Evolutionary conservation across 2,797 vertebrate species (phyloP), one percentile per base, ranked within the genome.

Genomic region (Anguilla marmorata): DNA sequence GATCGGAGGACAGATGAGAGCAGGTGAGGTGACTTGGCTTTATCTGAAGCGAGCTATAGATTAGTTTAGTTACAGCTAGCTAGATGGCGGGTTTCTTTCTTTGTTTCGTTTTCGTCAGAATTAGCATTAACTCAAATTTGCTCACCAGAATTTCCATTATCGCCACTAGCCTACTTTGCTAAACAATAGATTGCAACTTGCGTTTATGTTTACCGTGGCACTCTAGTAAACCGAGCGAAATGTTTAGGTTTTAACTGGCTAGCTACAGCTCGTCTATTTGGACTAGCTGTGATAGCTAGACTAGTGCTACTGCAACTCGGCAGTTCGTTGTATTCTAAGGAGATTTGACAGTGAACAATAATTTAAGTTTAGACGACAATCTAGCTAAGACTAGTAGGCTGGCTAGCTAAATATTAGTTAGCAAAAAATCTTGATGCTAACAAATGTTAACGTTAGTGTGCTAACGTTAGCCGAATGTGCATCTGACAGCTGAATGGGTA

Each of bases 1-100:
- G 54, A 83, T 37, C 60, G 48, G 27, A 63, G 76, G 27, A 56
- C 76, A 14, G 74, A 88, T 21, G 84, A 88, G 45, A 80, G 50
- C 84, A 72, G 87, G 86, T 89, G 80, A n/a, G 84, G 3, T 56
- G 30, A 82, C 11, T 50, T 76, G 48, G 14, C 19, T 56, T 52
- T 4, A 87, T 30, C 54, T 86, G 72, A 21, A 72, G 12, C 21
- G 3, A 16, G 21, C 1, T 74, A 24, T 14, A 33, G 3, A 30
- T 16, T 50, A 11, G 48, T 83, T 52, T 82, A 54, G 9, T 14
- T 48, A 24, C 21, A 48, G 69, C 63, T 27, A 27, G 37, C 27
- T 41, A 9, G 7, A n/a, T 52, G 63, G 16, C 48, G 41, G 27
- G 14, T 21, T 45, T 74, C 11, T 33, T 54, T 85, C 56, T 58